These are phyloP conservation scores for Chaetodon trifascialis DNA, from an alignment of 2,113 vertebrate genomes.

Conservation along the genomic window DNA sequence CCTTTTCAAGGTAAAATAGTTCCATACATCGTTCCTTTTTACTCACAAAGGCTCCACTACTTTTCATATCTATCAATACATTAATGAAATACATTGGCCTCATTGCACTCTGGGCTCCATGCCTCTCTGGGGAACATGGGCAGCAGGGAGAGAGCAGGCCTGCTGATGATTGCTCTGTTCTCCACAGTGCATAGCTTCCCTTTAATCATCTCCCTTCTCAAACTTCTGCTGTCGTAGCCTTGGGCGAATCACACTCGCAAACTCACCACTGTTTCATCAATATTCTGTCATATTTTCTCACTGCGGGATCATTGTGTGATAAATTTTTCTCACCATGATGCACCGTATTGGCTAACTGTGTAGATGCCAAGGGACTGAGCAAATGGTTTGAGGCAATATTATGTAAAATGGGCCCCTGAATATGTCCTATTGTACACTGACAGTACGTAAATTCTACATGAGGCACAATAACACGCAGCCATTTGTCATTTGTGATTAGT, in stretches of 20 bases:
- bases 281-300: constrained; percentile 76
- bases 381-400: constrained; percentile 62
- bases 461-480: constrained; percentile 17
- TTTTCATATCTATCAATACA: constrained; percentile 80
- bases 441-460: constrained; percentile 44
- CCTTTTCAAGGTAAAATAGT: not conserved
- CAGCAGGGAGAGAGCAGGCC: constrained; percentile 65
- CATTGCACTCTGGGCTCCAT: constrained; percentile 67
- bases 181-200: constrained; percentile 73
- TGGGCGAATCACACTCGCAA: constrained; percentile 69
- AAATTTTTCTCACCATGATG: constrained; percentile 70
- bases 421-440: constrained; percentile 34
- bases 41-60: constrained; percentile 53
- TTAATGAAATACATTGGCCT: constrained; percentile 80
- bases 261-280: constrained; percentile 79
- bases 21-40: constrained; percentile 5
- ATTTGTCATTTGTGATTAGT: not conserved
- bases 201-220: constrained; percentile 83
- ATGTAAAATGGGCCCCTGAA: constrained; percentile 56
- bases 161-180: constrained; percentile 77
- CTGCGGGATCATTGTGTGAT: constrained; percentile 67
- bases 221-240: constrained; percentile 75
- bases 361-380: constrained; percentile 56
- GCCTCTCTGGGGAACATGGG: constrained; percentile 67
- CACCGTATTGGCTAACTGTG: constrained; percentile 59